Evolutionary conservation across 2,797 vertebrate genomes (phyloP).

Genomic region (Myotis myotis): DNA sequence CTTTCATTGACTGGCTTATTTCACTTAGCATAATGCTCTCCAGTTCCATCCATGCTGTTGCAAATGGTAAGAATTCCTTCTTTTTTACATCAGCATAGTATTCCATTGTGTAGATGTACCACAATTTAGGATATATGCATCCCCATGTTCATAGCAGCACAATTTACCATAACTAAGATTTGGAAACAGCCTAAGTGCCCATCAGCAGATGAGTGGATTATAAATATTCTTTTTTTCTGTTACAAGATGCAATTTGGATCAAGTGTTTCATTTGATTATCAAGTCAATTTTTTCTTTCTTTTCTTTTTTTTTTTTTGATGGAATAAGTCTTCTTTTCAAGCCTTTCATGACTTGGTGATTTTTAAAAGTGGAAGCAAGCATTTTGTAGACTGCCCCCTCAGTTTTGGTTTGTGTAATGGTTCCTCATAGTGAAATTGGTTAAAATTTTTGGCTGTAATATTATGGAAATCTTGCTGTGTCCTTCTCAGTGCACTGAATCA

Average conservation of each 20-base stretch:
- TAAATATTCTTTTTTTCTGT: neutral
- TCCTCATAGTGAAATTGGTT: neutral
- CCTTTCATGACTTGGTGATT: neutral
- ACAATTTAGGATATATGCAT: too few relatives aligned
- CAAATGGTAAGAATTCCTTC: too few relatives aligned
- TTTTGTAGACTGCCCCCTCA: neutral
- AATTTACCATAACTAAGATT: too few relatives aligned
- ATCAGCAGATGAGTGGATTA: too few relatives aligned
- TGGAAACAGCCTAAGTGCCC: too few relatives aligned
- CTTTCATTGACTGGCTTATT: too few relatives aligned
- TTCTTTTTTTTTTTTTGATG: neutral
- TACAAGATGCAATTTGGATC: neutral
- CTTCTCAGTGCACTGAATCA: neutral
- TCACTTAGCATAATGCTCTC: too few relatives aligned
- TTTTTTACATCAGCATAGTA: too few relatives aligned
- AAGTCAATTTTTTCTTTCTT: neutral
- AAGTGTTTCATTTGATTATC: neutral
- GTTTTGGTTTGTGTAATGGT: neutral
- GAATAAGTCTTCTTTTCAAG: neutral
- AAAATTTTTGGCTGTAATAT: neutral
- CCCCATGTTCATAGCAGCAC: too few relatives aligned
- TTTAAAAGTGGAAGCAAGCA: neutral
- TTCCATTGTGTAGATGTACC: too few relatives aligned
- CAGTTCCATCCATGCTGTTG: too few relatives aligned
- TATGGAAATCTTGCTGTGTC: neutral